Percentiles rank a stretch among this genome's conserved stretches.
Conservation (phyloP, 2,797 vertebrate species). For the Sebastolobus altivelis region DNA sequence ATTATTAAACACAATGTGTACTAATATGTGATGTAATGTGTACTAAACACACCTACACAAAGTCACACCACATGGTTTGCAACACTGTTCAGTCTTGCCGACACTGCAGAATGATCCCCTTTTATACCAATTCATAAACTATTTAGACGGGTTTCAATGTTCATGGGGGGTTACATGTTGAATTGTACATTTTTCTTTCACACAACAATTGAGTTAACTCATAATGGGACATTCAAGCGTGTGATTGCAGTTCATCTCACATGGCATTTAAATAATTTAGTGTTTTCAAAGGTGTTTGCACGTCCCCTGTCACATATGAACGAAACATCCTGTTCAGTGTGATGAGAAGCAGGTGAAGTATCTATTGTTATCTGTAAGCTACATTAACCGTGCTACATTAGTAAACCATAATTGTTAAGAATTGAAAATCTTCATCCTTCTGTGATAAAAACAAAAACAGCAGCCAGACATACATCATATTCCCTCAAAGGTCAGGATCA, state of each 20-base stretch:
- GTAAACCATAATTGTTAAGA: not conserved
- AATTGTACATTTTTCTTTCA: conserved; percentile 44
- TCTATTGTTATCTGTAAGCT: not conserved
- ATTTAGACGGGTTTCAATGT: conserved; percentile 32
- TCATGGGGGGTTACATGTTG: conserved; percentile 27
- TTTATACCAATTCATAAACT: conserved; percentile 46
- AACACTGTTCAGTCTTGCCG: not conserved
- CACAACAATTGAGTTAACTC: conserved; percentile 35
- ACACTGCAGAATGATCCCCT: conserved; percentile 13
- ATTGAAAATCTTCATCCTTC: not conserved
- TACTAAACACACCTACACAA: conserved; percentile 9
- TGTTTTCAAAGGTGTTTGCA: conserved; percentile 39
- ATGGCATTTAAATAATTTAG: conserved; percentile 54
- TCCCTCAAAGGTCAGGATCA: conserved; percentile 58
- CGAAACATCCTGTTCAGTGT: conserved; percentile 15
- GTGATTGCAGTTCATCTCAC: conserved; percentile 50
- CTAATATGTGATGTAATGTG: not conserved
- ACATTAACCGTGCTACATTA: not conserved
- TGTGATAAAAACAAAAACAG: conserved; percentile 19
- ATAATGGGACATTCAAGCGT: conserved; percentile 38
- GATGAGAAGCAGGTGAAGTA: not conserved
- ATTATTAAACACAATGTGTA: not conserved
- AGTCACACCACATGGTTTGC: not conserved
- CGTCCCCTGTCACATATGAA: conserved; percentile 28
- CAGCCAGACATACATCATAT: conserved; percentile 32